Base-by-base conservation (phyloP, 2,797 vertebrate species). In the Tadarida brasiliensis region DNA sequence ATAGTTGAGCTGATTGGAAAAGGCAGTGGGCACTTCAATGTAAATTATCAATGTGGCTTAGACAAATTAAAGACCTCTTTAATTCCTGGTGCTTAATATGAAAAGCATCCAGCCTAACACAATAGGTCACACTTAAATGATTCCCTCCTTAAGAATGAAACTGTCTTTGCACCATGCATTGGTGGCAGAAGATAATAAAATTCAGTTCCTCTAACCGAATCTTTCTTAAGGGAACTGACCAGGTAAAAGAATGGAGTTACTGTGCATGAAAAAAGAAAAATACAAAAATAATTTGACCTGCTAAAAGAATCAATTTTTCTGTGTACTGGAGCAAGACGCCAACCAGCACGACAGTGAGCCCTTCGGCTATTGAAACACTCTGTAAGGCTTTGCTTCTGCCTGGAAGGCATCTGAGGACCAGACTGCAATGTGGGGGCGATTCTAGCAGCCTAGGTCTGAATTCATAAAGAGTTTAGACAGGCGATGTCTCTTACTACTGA, bases 81-180 rank as follows among this genome's bases (percentile, higher is more conserved):
- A 98, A 98, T 96, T 98, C 97, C 96, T 94, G 71, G 97, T 96
- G 95, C 94, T 97, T 96, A 97, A 98, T 98, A 97, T 97, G 98
- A 97, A 98, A 98, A 95, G 98, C 96, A 97, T 94, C 95, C 86
- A 74, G 97, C 96, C 97, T 97, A 98, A 98, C 94, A 98, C 97
- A 95, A 96, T 97, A 96, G 98, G 98, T 98, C 98, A 98, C 98
- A 98, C 98, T 98, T 98, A 98, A 98, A 97, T 98, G 96, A 98
- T 97, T 98, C 93, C 98, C 94, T 97, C 97, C 94, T 97, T 97
- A 98, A 95, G 96, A 98, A 98, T 49, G 2, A 97, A 98, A 97
- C 94, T 96, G 97, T 83, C 97, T 98, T 94, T 97, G 97, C 77
- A 73, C 93, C 95, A 97, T 95, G 97, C 96, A 3, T 2, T 97